phyloP scores from a whole-genome alignment of 1,140 invertebrate species.

The Penaeus indicus region DNA sequence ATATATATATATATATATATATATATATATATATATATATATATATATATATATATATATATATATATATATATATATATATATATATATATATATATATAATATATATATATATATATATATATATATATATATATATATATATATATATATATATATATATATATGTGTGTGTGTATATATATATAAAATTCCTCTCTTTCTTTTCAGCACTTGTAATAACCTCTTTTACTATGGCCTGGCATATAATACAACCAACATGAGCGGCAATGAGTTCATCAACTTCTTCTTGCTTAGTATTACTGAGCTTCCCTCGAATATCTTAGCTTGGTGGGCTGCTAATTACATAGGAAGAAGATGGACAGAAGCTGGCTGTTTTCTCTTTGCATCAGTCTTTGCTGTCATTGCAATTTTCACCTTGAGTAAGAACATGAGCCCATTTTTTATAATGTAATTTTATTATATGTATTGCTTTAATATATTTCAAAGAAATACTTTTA shows the following conservation, averaged over 20 bases:
- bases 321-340: constrained; percentile 69
- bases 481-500: too few relatives aligned
- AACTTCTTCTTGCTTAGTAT: constrained; percentile 78
- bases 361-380: constrained; percentile 69
- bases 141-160: too few relatives aligned
- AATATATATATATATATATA: too few relatives aligned
- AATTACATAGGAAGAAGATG: constrained; percentile 74
- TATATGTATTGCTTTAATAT: too few relatives aligned
- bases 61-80: too few relatives aligned
- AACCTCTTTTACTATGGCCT: constrained; percentile 74
- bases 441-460: background rate
- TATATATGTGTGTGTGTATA: too few relatives aligned
- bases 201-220: constrained; percentile 58
- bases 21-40: too few relatives aligned
- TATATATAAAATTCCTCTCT: too few relatives aligned
- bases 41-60: too few relatives aligned
- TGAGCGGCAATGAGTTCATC: constrained; percentile 79
- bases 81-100: too few relatives aligned
- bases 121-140: too few relatives aligned
- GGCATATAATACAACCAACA: constrained; percentile 76
- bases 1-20: too few relatives aligned
- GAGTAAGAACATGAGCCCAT: constrained; percentile 36
- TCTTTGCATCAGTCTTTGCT: constrained; percentile 59
- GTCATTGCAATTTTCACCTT: constrained; percentile 69
- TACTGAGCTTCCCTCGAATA: constrained; percentile 75